Evolutionary conservation across 2,888 invertebrate species (phyloP).

Genomic region (Trichopoda pennipes): DNA sequence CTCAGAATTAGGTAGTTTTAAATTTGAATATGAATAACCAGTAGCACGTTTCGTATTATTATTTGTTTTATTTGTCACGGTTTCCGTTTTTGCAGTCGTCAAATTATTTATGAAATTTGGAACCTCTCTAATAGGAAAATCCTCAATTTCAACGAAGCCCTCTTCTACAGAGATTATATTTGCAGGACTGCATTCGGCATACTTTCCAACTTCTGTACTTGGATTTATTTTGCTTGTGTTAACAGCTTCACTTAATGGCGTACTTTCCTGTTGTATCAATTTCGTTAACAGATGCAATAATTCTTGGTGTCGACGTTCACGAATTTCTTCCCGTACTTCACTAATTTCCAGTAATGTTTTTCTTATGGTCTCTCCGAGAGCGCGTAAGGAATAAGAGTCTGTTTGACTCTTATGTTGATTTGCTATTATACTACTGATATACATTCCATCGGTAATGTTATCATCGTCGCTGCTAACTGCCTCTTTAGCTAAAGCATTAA

Average conservation of each 20-base stretch:
- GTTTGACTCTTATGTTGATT: constrained; percentile 8
- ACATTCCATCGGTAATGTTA: constrained; percentile 24
- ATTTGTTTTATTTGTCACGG: too few relatives aligned
- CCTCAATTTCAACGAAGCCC: not conserved
- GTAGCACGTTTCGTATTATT: too few relatives aligned
- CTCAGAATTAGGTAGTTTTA: not conserved
- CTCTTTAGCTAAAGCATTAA: constrained; percentile 34
- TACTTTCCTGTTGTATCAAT: constrained; percentile 20
- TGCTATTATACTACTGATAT: constrained; percentile 47
- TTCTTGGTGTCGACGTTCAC: constrained; percentile 69
- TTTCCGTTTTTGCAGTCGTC: too few relatives aligned
- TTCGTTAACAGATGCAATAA: constrained; percentile 54
- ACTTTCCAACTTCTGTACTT: not conserved
- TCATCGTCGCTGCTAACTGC: constrained; percentile 25
- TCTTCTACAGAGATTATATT: not conserved
- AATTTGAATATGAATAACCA: not conserved
- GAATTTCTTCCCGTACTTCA: constrained; percentile 68
- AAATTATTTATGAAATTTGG: too few relatives aligned
- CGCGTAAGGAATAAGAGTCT: constrained; percentile 25
- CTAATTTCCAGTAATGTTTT: constrained; percentile 70
- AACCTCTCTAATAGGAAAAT: not conserved
- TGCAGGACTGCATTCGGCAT: not conserved
- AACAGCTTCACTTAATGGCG: not conserved
- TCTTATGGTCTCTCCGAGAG: constrained; percentile 66
- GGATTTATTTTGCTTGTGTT: not conserved